phyloP scores from a whole-genome alignment of 2,888 invertebrate species.

The Oithona nana region DNA sequence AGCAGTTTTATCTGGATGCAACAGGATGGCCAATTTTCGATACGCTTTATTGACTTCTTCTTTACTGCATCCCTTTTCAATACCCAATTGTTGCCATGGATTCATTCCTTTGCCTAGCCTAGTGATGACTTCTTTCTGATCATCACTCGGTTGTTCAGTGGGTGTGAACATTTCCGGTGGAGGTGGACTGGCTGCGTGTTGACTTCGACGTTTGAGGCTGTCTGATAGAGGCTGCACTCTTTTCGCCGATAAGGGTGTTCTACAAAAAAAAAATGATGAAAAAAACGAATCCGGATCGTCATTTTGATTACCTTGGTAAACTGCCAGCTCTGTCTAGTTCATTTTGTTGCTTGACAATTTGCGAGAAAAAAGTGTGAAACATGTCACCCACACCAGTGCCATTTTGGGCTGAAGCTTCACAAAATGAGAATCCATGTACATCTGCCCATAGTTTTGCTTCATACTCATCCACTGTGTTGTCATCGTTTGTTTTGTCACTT shows the following conservation, averaged over 20 bases:
- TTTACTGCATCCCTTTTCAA: slow-evolving; percentile 15
- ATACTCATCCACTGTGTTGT: neutral
- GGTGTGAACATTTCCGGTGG: neutral
- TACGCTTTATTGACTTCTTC: slow-evolving; percentile 31
- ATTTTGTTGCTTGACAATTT: neutral
- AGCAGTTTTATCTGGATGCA: slow-evolving; percentile 31
- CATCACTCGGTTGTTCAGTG: neutral
- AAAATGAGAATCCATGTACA: slow-evolving; percentile 4
- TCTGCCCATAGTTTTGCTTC: slow-evolving; percentile 13
- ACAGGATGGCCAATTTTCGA: slow-evolving; percentile 28
- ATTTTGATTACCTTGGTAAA: no score
- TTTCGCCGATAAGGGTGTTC: neutral
- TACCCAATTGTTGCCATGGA: slow-evolving; percentile 16
- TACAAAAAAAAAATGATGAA: no score
- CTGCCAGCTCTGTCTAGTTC: neutral
- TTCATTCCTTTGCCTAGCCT: slow-evolving; percentile 1
- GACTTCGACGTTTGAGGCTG: neutral
- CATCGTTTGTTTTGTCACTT: neutral
- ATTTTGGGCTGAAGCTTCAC: neutral
- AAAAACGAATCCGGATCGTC: no score
- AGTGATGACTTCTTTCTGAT: neutral
- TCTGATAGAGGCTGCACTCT: neutral
- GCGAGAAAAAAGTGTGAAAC: slow-evolving; percentile 12
- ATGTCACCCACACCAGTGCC: slow-evolving; percentile 8
- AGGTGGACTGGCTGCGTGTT: neutral